Evolutionary conservation across 2,797 vertebrate species (phyloP).

Genomic region (Buceros bicornis): DNA sequence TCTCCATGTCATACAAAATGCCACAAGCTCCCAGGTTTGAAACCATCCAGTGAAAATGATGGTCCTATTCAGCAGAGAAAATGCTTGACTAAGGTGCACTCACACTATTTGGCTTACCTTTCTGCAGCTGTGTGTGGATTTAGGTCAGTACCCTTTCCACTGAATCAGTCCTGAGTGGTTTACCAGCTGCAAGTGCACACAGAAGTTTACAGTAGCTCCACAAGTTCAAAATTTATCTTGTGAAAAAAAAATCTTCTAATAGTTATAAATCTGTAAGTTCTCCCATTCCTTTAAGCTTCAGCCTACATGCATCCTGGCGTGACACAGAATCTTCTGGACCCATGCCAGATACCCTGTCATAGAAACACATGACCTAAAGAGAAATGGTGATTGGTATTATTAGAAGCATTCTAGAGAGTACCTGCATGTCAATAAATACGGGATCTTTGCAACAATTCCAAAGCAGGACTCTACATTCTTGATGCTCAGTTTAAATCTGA

Average conservation of each 20-base stretch:
- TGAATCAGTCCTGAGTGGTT: neutral
- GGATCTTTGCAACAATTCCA: neutral
- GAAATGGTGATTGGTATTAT: neutral
- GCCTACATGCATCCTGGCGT: neutral
- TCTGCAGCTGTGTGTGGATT: neutral
- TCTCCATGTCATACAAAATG: neutral
- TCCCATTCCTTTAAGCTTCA: neutral
- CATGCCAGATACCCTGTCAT: neutral
- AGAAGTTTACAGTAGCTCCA: neutral
- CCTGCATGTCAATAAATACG: neutral
- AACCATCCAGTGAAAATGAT: neutral
- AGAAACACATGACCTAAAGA: neutral
- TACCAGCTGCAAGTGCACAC: neutral
- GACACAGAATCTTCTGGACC: neutral
- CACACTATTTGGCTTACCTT: neutral
- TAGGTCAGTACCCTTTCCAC: neutral
- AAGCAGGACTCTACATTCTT: neutral
- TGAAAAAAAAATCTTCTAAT: neutral
- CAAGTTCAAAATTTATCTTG: neutral
- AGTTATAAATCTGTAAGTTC: neutral
- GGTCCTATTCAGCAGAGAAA: neutral
- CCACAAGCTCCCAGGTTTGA: neutral
- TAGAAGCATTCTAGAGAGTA: neutral
- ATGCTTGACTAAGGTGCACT: neutral
- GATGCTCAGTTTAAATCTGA: neutral